Base-by-base conservation (phyloP, 2,797 vertebrate species). In the Aratinga solstitialis region DNA sequence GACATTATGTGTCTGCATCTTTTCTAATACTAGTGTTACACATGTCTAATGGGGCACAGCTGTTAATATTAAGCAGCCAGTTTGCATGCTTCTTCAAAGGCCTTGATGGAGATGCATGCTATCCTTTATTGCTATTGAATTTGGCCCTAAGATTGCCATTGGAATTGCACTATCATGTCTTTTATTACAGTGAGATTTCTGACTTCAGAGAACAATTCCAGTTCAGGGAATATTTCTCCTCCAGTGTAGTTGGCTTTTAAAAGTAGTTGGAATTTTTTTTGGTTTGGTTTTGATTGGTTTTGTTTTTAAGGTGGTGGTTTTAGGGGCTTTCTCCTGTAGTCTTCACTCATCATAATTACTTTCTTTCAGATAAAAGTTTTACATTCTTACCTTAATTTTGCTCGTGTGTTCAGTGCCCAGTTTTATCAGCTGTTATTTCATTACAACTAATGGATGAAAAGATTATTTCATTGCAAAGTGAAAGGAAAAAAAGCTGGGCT, bases 341-440 rank as follows among this genome's bases (percentile, higher is more conserved):
- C 82, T 91, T 92, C 19, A 13, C 5, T 76, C 38, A 51, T 62
- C 19, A 10, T 73, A 77, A 50, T 79, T 67, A 50, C 48, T 67
- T 82, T 58, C 38, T 75, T 94, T 72, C 50, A 81, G 56, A 24
- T 62, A 62, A 76, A 23, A 34, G 19, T 40, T 67, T 91, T 58
- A 53, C 21, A 18, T 77, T 43, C 26, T 84, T 82, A 38, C 45
- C 12, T 87, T 48, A 38, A 12, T 84, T 93, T 58, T 81, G 6
- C 29, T 73, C 62, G 16, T 76, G 27, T 62, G 21, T 79, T 69
- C 9, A 61, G 47, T 51, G 66, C 26, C 43, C 26, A 14, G 42
- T 89, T 95, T 61, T 90, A 65, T 65, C 53, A 82, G 50, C n/a
- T 84, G 56, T 84, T 81, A 59, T 10, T 92, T 95, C 51, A n/a